Percentiles rank a stretch among this genome's conserved stretches.
phyloP scores from a whole-genome alignment of 2,888 invertebrate genomes.

The Drosophila neonasuta region DNA sequence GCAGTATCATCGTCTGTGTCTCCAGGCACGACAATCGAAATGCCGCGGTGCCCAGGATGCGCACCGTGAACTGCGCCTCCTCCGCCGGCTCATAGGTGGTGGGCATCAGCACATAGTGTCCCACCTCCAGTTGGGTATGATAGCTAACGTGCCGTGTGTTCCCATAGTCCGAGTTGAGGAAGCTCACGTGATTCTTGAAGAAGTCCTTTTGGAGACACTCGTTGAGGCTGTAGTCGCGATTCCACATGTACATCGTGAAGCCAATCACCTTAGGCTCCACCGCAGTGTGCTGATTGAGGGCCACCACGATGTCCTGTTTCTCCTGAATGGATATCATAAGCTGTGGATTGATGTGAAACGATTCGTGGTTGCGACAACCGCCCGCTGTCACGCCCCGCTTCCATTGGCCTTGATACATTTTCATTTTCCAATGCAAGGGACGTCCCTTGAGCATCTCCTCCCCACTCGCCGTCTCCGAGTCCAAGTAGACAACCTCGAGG shows the following conservation, averaged over 20 bases:
- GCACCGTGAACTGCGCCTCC: conserved; percentile 93
- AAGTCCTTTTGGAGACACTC: conserved; percentile 91
- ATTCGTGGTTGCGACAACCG: conserved; percentile 94
- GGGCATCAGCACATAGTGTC: conserved; percentile 92
- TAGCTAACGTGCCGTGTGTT: conserved; percentile 94
- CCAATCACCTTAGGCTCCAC: conserved; percentile 97
- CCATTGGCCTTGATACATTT: conserved; percentile 93
- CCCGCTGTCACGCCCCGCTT: conserved; percentile 93
- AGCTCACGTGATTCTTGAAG: conserved; percentile 92
- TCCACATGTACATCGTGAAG: conserved; percentile 89
- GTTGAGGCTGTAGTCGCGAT: conserved; percentile 81
- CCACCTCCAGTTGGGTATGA: conserved; percentile 90
- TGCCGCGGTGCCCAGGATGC: conserved; percentile 90
- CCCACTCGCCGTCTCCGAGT: conserved; percentile 92
- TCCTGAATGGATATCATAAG: conserved; percentile 90
- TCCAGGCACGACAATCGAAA: conserved; percentile 89
- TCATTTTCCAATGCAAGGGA: conserved; percentile 92
- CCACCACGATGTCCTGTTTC: conserved; percentile 91
- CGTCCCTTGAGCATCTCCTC: conserved; percentile 90
- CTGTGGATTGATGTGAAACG: conserved; percentile 96
- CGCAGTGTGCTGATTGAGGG: conserved; percentile 93
- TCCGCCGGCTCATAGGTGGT: conserved; percentile 96
- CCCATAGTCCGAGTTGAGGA: conserved; percentile 94
- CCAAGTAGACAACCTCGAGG: conserved; percentile 92
- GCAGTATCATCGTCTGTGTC: conserved; percentile 82